phyloP scores from a whole-genome alignment of 2,797 vertebrate species.

The Hippoglossus hippoglossus region DNA sequence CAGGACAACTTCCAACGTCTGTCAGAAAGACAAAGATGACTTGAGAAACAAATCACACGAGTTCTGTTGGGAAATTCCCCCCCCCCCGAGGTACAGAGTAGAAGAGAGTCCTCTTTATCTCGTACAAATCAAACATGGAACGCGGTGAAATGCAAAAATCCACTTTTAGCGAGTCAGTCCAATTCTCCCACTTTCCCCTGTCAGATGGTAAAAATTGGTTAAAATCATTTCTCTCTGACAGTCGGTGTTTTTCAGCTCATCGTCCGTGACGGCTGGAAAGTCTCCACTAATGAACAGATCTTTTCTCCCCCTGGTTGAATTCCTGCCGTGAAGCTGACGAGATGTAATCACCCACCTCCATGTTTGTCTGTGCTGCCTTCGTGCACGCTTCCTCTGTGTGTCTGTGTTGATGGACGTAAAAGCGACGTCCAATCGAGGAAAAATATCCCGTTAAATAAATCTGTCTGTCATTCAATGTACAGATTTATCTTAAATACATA shows the following conservation, averaged over 20 bases:
- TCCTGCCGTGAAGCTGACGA: background rate
- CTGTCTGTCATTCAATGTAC: too few relatives aligned
- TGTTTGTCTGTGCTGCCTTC: background rate
- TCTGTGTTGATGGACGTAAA: background rate
- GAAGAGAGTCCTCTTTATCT: background rate
- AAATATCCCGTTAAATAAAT: too few relatives aligned
- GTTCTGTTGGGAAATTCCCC: background rate
- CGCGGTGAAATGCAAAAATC: background rate
- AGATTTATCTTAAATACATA: too few relatives aligned
- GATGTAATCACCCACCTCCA: background rate
- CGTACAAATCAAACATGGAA: background rate
- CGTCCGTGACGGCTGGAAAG: background rate
- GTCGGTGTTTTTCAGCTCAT: background rate
- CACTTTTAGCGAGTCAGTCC: background rate
- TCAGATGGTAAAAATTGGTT: too few relatives aligned
- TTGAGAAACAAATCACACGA: too few relatives aligned
- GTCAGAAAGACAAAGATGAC: too few relatives aligned
- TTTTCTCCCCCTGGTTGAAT: background rate
- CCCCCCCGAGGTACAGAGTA: background rate
- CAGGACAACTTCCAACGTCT: too few relatives aligned
- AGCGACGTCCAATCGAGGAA: too few relatives aligned
- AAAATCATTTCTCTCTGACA: background rate
- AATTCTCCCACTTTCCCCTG: background rate
- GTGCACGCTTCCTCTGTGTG: background rate
- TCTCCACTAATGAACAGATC: background rate